A percentile compares a stretch with the other conserved stretches of the same genome.
Evolutionary conservation across 92 coral and sea anemone genomes (phyloP).

Genomic region (Porites divaricata): DNA sequence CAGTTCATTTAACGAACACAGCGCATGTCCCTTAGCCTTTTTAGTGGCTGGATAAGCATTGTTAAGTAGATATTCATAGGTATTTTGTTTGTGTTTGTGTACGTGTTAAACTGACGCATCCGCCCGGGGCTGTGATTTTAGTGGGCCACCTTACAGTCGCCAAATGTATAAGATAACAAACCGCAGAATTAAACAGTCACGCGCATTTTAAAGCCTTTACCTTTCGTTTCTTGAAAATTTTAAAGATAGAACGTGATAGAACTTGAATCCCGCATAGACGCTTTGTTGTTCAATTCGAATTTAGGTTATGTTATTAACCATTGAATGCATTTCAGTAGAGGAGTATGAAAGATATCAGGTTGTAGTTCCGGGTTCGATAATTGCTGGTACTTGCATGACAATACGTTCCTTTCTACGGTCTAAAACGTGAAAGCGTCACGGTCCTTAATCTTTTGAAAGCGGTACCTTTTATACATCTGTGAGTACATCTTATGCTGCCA

Average conservation of each 20-base stretch:
- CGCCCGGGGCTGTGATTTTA: too few species aligned
- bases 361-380: not conserved
- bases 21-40: too few species aligned
- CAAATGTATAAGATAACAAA: not conserved
- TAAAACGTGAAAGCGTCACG: not conserved
- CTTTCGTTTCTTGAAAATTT: not conserved
- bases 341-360: too few species aligned
- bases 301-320: not conserved
- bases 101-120: slow-evolving; percentile 12
- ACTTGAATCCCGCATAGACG: not conserved
- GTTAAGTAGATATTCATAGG: too few species aligned
- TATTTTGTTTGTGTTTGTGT: not conserved
- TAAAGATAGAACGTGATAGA: not conserved
- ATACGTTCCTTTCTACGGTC: not conserved
- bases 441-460: not conserved
- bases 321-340: not conserved
- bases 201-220: not conserved
- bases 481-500: not conserved
- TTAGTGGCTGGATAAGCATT: too few species aligned
- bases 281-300: not conserved
- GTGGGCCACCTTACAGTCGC: too few species aligned
- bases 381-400: not conserved
- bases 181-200: slow-evolving; percentile 3
- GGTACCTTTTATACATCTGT: not conserved
- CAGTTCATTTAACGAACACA: too few species aligned